These are phyloP conservation scores for Eptatretus atami DNA, from an alignment of 2,797 vertebrate genomes.

Conservation along the genomic window DNA sequence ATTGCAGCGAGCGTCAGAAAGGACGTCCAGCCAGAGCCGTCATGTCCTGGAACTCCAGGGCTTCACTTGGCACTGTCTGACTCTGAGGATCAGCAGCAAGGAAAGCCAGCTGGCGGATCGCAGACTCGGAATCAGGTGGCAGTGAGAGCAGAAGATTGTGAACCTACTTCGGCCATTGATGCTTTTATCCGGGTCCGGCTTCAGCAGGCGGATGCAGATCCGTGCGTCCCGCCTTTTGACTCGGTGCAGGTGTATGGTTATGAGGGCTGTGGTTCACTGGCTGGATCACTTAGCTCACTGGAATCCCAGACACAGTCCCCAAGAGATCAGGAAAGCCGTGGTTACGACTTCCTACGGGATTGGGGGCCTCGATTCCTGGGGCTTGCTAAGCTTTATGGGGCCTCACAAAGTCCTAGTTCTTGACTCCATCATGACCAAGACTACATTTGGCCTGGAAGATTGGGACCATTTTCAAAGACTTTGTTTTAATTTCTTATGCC, in stretches of 20 bases:
- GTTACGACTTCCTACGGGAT: constrained; percentile 22
- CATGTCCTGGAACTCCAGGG: too few species aligned
- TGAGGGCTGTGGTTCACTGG: constrained; percentile 39
- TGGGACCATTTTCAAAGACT: too few species aligned
- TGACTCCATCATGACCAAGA: too few species aligned
- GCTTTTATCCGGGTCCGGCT: constrained; percentile 33
- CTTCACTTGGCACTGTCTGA: neutral
- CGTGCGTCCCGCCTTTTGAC: constrained; percentile 44
- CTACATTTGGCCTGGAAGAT: too few species aligned
- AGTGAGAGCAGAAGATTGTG: constrained; percentile 8
- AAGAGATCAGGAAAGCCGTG: constrained; percentile 10
- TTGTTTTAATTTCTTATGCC: too few species aligned
- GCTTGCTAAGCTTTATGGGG: constrained; percentile 39
- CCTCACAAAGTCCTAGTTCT: too few species aligned
- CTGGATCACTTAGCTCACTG: constrained; percentile 26
- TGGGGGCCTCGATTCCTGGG: constrained; percentile 49
- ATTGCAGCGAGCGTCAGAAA: neutral
- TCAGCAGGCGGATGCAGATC: constrained; percentile 43
- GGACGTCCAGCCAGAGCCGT: too few species aligned
- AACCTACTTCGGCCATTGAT: constrained; percentile 6
- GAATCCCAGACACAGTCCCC: constrained; percentile 28
- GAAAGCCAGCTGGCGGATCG: neutral
- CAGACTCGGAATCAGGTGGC: neutral
- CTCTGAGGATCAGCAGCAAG: constrained; percentile 2
- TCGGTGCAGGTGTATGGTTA: constrained; percentile 63